These are phyloP conservation scores for Sesia apiformis DNA, from an alignment of 2,888 invertebrate species.

Conservation along the genomic window DNA sequence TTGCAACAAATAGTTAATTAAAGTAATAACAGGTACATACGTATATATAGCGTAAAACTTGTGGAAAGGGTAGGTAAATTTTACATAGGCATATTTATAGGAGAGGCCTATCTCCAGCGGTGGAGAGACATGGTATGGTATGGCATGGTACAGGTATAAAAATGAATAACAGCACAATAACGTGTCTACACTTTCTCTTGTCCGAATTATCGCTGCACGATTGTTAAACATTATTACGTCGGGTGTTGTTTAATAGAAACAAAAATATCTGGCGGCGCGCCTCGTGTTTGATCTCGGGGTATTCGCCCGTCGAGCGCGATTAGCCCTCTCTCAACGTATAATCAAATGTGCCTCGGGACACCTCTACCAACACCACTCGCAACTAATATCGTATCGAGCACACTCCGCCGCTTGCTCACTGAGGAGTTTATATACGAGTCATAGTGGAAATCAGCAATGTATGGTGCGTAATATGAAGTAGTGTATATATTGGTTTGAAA, in stretches of 20 bases:
- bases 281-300: constrained; percentile 75
- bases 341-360: constrained; percentile 70
- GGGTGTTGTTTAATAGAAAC: constrained; percentile 76
- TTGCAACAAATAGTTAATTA: too few species aligned
- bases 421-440: neutral
- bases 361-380: constrained; percentile 25
- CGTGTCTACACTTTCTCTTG: constrained; percentile 32
- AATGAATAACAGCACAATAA: too few species aligned
- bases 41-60: too few species aligned
- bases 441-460: constrained; percentile 12
- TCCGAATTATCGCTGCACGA: constrained; percentile 73
- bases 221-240: constrained; percentile 76
- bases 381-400: constrained; percentile 8
- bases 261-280: constrained; percentile 75
- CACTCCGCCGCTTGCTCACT: constrained; percentile 24
- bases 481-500: constrained; percentile 19
- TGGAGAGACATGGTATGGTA: too few species aligned
- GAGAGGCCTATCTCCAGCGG: too few species aligned
- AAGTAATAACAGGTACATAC: too few species aligned
- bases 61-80: too few species aligned
- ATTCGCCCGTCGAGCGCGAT: constrained; percentile 74
- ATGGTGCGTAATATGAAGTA: constrained; percentile 4
- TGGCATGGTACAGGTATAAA: too few species aligned
- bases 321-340: constrained; percentile 73
- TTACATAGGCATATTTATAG: too few species aligned